Evolutionary conservation across 1,140 invertebrate genomes (phyloP), one percentile per base, ranked within the genome.

Genomic region (Hycleus phaleratus): DNA sequence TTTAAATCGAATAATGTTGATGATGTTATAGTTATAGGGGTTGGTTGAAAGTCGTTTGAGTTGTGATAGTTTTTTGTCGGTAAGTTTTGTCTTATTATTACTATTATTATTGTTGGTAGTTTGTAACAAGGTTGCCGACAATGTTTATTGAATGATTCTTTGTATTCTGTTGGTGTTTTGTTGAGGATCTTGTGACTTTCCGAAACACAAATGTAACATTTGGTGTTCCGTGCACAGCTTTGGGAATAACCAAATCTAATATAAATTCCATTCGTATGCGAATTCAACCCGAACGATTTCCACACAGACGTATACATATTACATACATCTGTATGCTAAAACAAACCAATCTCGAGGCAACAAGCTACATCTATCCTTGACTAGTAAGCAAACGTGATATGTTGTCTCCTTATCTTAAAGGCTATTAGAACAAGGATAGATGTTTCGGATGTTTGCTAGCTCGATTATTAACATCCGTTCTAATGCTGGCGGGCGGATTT

Each of bases 261-360:
- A 57, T 57, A 40, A 47, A 57, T 57, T 57, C 56, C 56, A 38
- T 57, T 57, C 56, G 47, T 39, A 57, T 57, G 26, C 55, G 56
- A 49, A 57, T 44, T 40, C 56, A 38, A 57, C 56, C 52, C 59
- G 45, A 59, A 49, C 52, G 49, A 64, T 64, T 64, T 62, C 51
- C 57, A 52, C 46, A 54, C 49, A 58, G 58, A 60, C 61, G 55
- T 60, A 60, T 63, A 68, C 60, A 68, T 63, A 68, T 66, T 66
- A 64, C 58, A 66, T 61, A 62, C 60, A 66, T 63, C 58, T 68
- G 61, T 61, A 63, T 60, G 62, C 63, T 61, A 62, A 66, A 66
- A 68, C 60, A 68, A 64, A 66, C 62, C 64, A 64, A 68, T 66
- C 64, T 68, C 51, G 56, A 56, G 66, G 64, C 60, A 64, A 68